Evolutionary conservation across 2,113 vertebrate genomes (phyloP), one percentile per base, ranked within the genome.

Genomic region (Hippocampus comes): DNA sequence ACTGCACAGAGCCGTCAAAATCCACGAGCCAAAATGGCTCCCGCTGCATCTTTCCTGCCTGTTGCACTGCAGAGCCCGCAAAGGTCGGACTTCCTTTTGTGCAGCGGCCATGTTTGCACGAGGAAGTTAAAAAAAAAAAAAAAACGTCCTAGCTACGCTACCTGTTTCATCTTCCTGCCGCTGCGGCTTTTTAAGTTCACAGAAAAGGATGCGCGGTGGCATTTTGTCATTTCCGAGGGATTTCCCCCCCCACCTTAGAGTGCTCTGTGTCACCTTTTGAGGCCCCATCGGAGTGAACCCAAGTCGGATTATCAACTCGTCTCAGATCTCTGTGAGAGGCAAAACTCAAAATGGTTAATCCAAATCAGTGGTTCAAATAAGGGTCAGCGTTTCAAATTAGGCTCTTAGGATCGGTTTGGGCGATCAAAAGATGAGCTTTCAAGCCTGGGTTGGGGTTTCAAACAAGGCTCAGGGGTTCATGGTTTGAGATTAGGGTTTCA

Each of bases 61-160:
- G 86, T 77, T 81, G 79, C 61, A 42, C 83, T 78, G 69, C 74
- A 85, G 68, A 75, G 72, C 76, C 76, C 46, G 25, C 74, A 86
- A 83, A 88, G 86, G 88, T 90, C 86, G 83, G 74, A 73, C 76
- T 81, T 30, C 27, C 82, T 75, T 86, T 85, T 85, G 84, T 84
- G 78, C 72, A 67, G 56, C 82, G 80, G 72, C 81, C 79, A 77
- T 46, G 2, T 7, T 77, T 42, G 72, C 60, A 63, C 67, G 34
- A 75, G 73, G 78, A 78, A 83, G 73, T 69, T 63, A 73, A 30
- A 30, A 17, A 30, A 30, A 30, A 30, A 30, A 30, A 34, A 38
- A 38, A 38, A 38, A 6, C 5, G 27, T 15, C n/a, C 17, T 4
- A 46, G 63, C 63, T 2, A 21, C 25, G 57, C 25, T 0, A 66